Percentiles rank a stretch among this genome's conserved stretches.
Evolutionary conservation across 23 tunicate genomes (phyloP).

Genomic region (Ascidia mentula): DNA sequence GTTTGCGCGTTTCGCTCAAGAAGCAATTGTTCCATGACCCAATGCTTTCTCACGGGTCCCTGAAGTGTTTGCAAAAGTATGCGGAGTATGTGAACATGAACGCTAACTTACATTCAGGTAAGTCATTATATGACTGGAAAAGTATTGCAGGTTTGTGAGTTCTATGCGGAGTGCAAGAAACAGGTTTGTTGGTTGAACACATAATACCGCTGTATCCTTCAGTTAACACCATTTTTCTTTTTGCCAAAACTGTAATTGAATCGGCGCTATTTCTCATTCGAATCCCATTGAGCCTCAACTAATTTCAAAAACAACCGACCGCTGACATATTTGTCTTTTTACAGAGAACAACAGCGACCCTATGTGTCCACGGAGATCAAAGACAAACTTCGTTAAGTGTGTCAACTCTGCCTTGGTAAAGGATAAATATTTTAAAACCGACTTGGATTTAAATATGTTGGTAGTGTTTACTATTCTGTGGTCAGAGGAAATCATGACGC

Average conservation of each 20-base stretch:
- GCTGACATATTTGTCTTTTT: background rate
- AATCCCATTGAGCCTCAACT: too few species aligned
- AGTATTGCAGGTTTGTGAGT: background rate
- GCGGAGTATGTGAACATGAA: background rate
- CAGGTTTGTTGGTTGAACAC: too few species aligned
- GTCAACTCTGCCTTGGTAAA: background rate
- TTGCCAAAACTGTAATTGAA: too few species aligned
- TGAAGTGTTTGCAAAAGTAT: background rate
- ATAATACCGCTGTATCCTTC: too few species aligned
- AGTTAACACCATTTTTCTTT: too few species aligned
- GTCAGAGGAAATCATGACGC: background rate
- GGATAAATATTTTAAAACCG: background rate
- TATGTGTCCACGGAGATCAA: background rate
- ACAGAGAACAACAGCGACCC: background rate
- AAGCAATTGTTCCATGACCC: background rate
- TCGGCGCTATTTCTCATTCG: too few species aligned
- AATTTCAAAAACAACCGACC: too few species aligned
- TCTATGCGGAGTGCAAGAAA: too few species aligned
- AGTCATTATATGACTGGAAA: background rate
- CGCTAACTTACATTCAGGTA: background rate
- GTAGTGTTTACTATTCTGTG: background rate
- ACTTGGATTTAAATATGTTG: background rate
- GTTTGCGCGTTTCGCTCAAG: background rate
- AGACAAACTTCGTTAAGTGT: background rate
- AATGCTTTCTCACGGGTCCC: background rate